Evolutionary conservation across 1,140 invertebrate species (phyloP), one percentile per base, ranked within the genome.

Genomic region (Spodoptera litura): DNA sequence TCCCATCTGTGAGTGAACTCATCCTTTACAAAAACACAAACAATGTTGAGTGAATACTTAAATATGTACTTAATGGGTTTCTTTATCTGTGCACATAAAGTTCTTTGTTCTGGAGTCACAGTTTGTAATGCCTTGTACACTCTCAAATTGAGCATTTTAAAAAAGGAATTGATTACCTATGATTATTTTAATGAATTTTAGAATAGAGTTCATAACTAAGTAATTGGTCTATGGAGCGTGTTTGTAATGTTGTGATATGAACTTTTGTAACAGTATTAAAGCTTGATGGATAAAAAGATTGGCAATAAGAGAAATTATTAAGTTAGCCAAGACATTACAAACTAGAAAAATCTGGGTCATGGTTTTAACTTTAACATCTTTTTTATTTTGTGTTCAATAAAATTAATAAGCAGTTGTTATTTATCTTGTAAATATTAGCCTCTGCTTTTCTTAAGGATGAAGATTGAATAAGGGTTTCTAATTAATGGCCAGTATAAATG

Each of bases 11-110:
- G 12, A 12, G 66, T 70, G 49, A 31, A 53, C 25, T 15, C 25
- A 31, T 20, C 66, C 52, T 70, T 70, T 52, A 70, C 66, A 68
- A 51, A 68, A 51, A 52, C 64, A 74, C 55, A 52, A 58, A 59
- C 71, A 74, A 53, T 76, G 61, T 64, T 76, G 73, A 53, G 49
- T 35, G 49, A 76, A 51, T 25, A 76, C 71, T 73, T 51, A 52
- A 55, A 59, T 44, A 44, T 38, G 61, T 64, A 44, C 38, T 44
- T 44, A 64, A 38, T 76, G 61, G 44, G 51, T 62, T 62, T 76
- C 58, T 64, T 76, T 76, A 74, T 74, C 71, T 74, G 56, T 56
- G 35, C 15, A 64, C 49, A 55, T 76, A 44, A 53, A 58, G 27
- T 27, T 64, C 58, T 76, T 76, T 76, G 59, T 64, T 35, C 56